Percentiles rank a stretch among this genome's conserved stretches.
phyloP scores from a whole-genome alignment of 2,888 invertebrate genomes.

The Cetonia aurata region DNA sequence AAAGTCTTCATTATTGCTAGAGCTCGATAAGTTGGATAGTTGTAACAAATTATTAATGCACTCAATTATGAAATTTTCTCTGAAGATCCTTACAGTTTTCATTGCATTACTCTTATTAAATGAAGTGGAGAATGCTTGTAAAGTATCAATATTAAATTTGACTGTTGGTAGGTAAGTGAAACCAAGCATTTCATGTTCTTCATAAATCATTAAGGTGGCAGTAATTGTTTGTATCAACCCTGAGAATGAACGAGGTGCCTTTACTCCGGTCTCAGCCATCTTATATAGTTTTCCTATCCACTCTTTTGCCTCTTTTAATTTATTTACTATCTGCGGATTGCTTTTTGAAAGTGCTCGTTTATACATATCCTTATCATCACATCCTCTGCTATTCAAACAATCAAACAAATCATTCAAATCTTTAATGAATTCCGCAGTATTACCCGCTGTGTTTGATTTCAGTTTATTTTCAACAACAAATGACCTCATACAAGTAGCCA shows the following conservation, averaged over 20 bases:
- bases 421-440: slow-evolving; percentile 46
- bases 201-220: slow-evolving; percentile 24
- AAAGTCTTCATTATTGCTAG: not conserved
- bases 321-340: not conserved
- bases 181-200: not conserved
- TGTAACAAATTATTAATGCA: not conserved
- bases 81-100: not conserved
- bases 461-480: slow-evolving; percentile 40
- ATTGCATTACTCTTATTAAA: not conserved
- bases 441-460: slow-evolving; percentile 5
- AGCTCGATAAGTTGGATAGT: not conserved
- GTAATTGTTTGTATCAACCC: slow-evolving; percentile 26
- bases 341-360: not conserved
- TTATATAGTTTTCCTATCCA: slow-evolving; percentile 5
- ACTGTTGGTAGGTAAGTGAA: slow-evolving; percentile 8
- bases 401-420: slow-evolving; percentile 47
- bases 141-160: slow-evolving; percentile 29
- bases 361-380: not conserved
- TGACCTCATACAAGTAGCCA: slow-evolving; percentile 45
- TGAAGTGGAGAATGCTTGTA: slow-evolving; percentile 13
- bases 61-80: not conserved
- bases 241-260: slow-evolving; percentile 25
- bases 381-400: slow-evolving; percentile 43
- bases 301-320: slow-evolving; percentile 5
- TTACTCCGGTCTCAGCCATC: slow-evolving; percentile 16